Base-by-base conservation (phyloP, 2,888 invertebrate genomes). In the Thyatira batis region DNA sequence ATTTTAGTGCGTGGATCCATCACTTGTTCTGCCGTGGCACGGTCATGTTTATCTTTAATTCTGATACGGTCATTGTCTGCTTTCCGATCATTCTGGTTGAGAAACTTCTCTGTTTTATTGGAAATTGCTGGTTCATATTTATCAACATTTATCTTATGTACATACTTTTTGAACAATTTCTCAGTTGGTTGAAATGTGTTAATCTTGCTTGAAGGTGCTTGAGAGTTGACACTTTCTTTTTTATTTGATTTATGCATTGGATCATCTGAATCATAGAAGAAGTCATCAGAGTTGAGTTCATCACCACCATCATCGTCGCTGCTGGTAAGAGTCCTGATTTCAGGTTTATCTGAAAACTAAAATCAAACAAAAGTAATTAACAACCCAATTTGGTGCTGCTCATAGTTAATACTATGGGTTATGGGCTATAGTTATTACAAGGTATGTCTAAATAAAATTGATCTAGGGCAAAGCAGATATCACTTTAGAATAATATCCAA, bases 1-100 rank as follows among this genome's bases (percentile, higher is more conserved):
- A 98, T 97, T 75, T 97, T 93, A 0, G 99, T 99, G 11, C 98
- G 93, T 0, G 98, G 97, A 88, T 99, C 99, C 95, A 99, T 96
- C 0, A 99, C 99, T 85, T 98, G 98, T 80, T 99, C 99, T 0
- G 96, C 97, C 0, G 99, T 99, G 0, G 99, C 99, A 53, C 98
- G 93, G 82, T 99, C 98, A 78, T 97, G 95, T 84, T 98, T 99
- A 78, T 99, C 99, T 76, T 97, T 97, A 0, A 94, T 93, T 69
- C 96, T 92, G 6, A 94, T 92, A 55, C 96, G 93, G n/a, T 94
- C 95, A 63, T 94, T 94, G 43, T 96, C 95, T 53, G 88, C 81
- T 67, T 94, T 95, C 58, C 94, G 94, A 61, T 95, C 94, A 67
- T 94, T 95, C 63, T 94, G 93, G 13, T 95, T 93, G 50, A 97